Base-by-base conservation (phyloP, 2,888 invertebrate genomes). In the Chalcis sispes region DNA sequence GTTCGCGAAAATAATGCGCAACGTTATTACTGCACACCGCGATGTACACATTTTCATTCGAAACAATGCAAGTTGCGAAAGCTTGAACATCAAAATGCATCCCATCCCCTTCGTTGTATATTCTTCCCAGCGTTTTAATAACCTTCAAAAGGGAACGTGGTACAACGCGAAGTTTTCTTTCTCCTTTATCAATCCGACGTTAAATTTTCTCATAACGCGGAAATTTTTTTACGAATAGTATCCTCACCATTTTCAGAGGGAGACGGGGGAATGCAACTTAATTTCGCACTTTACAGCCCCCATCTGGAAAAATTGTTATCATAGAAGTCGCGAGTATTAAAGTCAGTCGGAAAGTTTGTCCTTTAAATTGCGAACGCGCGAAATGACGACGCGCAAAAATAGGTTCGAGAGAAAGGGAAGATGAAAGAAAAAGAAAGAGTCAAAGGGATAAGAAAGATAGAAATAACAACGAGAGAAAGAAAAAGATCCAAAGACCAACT, bases 201-300 rank as follows among this genome's bases (percentile, higher is more conserved):
- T 58, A 58, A 72, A 56, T 65, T 58, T 54, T 15, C 46, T 64
- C 71, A 64, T 46, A 54, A 64, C 40, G 25, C 36, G 42, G 25
- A 64, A 13, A 23, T 54, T 36, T 15, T 29, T 15, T 59, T 20
- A 13, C 23, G 4, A 7, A 36, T 10, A 7, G 4, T 36, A 36
- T 36, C 10, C 36, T 36, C 36, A 10, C 5, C 36, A 10, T 36
- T 36, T 36, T 4, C 10, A 36, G 10, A 36, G 10, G 10, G 36
- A 7, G 36, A 7, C 36, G 36, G 10, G 36, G 10, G 36, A 10
- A 10, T 10, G 58, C 69, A 69, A 69, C 58, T 69, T 69, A 58
- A 71, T 71, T 71, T 54, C 54, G 40, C 29, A 27, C 61, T 71
- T 71, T 62, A 71, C 54, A 42, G 62, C 62, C 42, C 10, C 52